These are phyloP conservation scores for Mesochorus sp. DNA, from an alignment of 2,888 invertebrate genomes.

Conservation along the genomic window DNA sequence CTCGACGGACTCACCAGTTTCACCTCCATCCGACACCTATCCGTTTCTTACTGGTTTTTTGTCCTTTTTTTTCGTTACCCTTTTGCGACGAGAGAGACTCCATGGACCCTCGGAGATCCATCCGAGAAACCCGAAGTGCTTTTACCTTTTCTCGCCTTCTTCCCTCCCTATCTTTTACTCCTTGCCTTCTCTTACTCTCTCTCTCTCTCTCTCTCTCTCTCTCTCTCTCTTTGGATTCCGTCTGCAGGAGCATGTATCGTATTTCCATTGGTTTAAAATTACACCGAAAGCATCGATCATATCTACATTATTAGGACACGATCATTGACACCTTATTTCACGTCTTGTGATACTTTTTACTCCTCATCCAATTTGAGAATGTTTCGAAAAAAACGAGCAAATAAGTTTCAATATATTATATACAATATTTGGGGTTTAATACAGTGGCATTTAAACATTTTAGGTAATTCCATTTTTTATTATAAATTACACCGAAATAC, in stretches of 20 bases:
- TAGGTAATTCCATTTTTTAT: too few species aligned
- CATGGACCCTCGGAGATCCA: conserved; percentile 26
- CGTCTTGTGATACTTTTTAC: too few species aligned
- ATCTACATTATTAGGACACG: neutral
- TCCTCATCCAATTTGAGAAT: too few species aligned
- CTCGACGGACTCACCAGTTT: conserved; percentile 45
- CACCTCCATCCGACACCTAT: conserved; percentile 45
- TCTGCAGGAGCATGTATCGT: conserved; percentile 14
- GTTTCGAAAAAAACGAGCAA: too few species aligned
- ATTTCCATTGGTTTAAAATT: conserved; percentile 29
- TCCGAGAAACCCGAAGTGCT: conserved; percentile 28
- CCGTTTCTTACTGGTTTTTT: neutral
- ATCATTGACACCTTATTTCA: too few species aligned
- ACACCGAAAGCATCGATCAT: neutral
- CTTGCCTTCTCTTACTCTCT: too few species aligned
- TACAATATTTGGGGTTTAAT: too few species aligned
- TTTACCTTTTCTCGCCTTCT: conserved; percentile 38
- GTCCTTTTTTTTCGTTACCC: neutral
- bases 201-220: conserved; percentile 46
- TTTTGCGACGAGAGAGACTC: conserved; percentile 2
- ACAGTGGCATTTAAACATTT: too few species aligned
- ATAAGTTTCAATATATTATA: too few species aligned
- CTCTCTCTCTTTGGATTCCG: neutral
- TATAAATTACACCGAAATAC: too few species aligned
- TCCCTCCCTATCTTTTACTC: too few species aligned